phyloP scores from a whole-genome alignment of 2,797 vertebrate species.

The Euthynnus affinis region DNA sequence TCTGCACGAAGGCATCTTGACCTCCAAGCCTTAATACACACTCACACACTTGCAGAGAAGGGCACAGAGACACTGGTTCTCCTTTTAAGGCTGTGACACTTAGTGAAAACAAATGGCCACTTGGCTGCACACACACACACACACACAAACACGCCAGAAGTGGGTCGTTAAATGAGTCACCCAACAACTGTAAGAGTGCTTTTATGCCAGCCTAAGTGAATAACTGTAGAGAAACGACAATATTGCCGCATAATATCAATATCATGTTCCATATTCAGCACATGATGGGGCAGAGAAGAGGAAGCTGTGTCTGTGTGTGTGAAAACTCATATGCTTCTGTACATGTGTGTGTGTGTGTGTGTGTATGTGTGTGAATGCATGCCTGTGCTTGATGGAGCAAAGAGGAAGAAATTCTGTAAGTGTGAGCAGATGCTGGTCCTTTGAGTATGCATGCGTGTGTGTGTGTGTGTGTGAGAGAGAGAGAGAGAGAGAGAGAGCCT shows the following conservation, averaged over 20 bases:
- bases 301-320: conserved; percentile 15
- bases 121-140: conserved; percentile 37
- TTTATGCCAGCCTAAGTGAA: conserved; percentile 59
- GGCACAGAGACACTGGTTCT: conserved; percentile 37
- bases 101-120: conserved; percentile 50
- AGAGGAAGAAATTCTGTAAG: conserved; percentile 60
- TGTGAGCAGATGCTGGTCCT: conserved; percentile 64
- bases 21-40: conserved; percentile 9
- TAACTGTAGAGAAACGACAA: conserved; percentile 52
- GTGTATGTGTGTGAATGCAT: too few relatives aligned
- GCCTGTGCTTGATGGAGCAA: conserved; percentile 51
- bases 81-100: conserved; percentile 49
- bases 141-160: conserved; percentile 29
- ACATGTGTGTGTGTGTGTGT: neutral
- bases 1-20: conserved; percentile 11
- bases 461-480: conserved; percentile 31
- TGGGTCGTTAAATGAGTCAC: conserved; percentile 56
- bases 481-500: conserved; percentile 25
- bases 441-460: conserved; percentile 22
- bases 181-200: conserved; percentile 55
- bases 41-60: neutral
- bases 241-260: conserved; percentile 59
- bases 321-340: neutral
- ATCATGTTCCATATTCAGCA: conserved; percentile 50
- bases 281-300: conserved; percentile 45